These are phyloP conservation scores for Eupithecia centaureata DNA, from an alignment of 2,888 invertebrate species.

Conservation along the genomic window DNA sequence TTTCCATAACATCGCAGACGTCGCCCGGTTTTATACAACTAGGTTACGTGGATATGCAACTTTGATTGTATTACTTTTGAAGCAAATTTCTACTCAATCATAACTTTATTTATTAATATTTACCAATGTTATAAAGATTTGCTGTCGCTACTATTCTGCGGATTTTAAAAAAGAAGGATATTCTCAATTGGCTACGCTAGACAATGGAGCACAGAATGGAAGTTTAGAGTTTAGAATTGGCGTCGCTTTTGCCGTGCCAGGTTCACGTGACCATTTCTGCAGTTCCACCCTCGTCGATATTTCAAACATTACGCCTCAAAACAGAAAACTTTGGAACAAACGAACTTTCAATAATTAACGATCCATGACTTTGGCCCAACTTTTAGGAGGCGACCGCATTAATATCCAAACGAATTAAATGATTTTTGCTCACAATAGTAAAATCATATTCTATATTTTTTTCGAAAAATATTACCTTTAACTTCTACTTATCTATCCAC, in stretches of 20 bases:
- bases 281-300: slow-evolving; percentile 67
- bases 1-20: slow-evolving; percentile 43
- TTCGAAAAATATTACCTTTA: not conserved
- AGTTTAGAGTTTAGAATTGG: slow-evolving; percentile 51
- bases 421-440: slow-evolving; percentile 1
- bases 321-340: slow-evolving; percentile 66
- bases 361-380: slow-evolving; percentile 47
- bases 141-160: not conserved
- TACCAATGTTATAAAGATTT: not conserved
- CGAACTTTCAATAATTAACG: slow-evolving; percentile 63
- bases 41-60: slow-evolving; percentile 22
- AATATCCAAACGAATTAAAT: slow-evolving; percentile 1
- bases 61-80: slow-evolving; percentile 7
- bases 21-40: slow-evolving; percentile 43
- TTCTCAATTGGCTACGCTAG: slow-evolving; percentile 35
- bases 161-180: not conserved
- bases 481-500: slow-evolving; percentile 42
- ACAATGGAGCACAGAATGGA: slow-evolving; percentile 56
- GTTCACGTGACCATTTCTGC: slow-evolving; percentile 59
- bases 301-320: slow-evolving; percentile 63
- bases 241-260: slow-evolving; percentile 49
- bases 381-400: slow-evolving; percentile 39
- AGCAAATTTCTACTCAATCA: not conserved
- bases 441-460: slow-evolving; percentile 31
- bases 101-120: not conserved